These are phyloP conservation scores for Myiotriccus ornatus DNA, from an alignment of 2,797 vertebrate genomes.

Conservation along the genomic window DNA sequence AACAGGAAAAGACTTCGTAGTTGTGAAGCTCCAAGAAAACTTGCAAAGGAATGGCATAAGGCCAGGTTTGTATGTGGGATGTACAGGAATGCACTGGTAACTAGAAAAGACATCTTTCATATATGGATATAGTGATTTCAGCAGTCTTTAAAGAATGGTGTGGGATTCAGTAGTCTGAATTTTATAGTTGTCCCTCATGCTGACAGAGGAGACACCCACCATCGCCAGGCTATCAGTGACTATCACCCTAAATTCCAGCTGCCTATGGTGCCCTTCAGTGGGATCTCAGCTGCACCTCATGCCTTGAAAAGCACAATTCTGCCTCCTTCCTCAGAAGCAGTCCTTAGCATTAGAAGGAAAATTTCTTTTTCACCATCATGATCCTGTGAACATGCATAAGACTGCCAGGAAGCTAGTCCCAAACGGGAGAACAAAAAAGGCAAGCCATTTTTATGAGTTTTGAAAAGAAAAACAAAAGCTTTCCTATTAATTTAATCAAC, in stretches of 20 bases:
- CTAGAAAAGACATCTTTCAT: not conserved
- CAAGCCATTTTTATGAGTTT: not conserved
- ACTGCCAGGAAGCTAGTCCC: slow-evolving; percentile 3
- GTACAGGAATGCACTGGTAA: not conserved
- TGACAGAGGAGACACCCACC: not conserved
- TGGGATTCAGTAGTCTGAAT: not conserved
- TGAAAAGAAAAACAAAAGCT: slow-evolving; percentile 35
- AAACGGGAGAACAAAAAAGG: not conserved
- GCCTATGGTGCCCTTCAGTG: fast-evolving
- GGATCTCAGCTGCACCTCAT: not conserved
- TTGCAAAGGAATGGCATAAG: not conserved
- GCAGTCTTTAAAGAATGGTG: not conserved
- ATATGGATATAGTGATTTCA: not conserved
- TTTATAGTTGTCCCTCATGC: not conserved
- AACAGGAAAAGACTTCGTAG: not conserved
- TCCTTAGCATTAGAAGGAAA: not conserved
- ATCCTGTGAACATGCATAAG: not conserved
- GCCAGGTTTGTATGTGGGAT: not conserved
- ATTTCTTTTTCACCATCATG: not conserved
- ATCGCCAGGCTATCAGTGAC: not conserved
- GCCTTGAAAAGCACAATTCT: not conserved
- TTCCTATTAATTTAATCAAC: slow-evolving; percentile 21
- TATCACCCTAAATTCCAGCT: not conserved
- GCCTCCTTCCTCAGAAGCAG: not conserved
- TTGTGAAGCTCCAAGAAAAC: not conserved